phyloP scores from a whole-genome alignment of 1,140 invertebrate genomes.

The Homarus americanus region DNA sequence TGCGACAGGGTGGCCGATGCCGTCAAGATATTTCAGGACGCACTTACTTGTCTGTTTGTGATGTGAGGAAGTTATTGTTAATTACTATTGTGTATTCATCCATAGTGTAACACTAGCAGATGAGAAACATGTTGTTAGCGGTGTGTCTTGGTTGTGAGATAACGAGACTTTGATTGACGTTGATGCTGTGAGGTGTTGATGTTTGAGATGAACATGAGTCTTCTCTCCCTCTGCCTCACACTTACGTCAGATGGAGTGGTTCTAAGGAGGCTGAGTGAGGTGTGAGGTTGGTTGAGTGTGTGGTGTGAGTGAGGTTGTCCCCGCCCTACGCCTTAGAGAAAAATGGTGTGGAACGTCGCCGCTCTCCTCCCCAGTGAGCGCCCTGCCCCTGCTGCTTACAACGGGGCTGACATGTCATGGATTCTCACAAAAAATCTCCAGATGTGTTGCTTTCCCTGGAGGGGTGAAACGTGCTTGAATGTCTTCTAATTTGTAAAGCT shows the following conservation, averaged over 20 bases:
- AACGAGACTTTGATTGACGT: neutral
- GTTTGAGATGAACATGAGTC: neutral
- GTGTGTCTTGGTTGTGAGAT: conserved; percentile 42
- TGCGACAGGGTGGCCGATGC: conserved; percentile 12
- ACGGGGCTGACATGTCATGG: conserved; percentile 19
- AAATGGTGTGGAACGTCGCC: conserved; percentile 31
- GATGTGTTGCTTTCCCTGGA: conserved; percentile 36
- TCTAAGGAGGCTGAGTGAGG: neutral
- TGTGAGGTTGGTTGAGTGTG: conserved; percentile 19
- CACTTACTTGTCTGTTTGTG: conserved; percentile 51
- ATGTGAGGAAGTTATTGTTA: conserved; percentile 59
- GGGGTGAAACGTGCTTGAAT: conserved; percentile 41
- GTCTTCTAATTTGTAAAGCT: conserved; percentile 13
- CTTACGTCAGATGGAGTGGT: neutral
- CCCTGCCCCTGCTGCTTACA: conserved; percentile 11
- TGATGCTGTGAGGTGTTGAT: neutral
- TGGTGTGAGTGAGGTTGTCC: conserved; percentile 57
- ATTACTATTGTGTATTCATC: conserved; percentile 57
- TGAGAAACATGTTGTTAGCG: conserved; percentile 51
- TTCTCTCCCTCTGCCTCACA: neutral
- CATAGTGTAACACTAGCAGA: conserved; percentile 43
- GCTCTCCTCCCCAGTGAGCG: conserved; percentile 33
- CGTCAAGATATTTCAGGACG: conserved; percentile 35
- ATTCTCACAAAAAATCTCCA: conserved; percentile 27
- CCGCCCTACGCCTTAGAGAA: conserved; percentile 40